Base-by-base conservation (phyloP, 2,888 invertebrate species). In the Nephrocerus scutellatus region DNA sequence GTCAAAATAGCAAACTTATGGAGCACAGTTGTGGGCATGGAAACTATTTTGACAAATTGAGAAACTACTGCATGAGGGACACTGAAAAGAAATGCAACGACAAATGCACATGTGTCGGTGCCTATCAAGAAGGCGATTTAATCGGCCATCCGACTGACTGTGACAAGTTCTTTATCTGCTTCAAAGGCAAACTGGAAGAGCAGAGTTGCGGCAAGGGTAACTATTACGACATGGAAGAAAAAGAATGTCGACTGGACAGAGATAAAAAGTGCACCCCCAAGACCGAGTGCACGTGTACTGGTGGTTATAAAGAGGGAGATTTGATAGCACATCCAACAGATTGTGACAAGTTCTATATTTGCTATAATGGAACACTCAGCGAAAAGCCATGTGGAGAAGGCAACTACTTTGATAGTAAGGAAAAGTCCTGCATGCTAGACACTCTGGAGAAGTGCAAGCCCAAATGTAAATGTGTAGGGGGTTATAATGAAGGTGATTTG, bases 131-230 rank as follows among this genome's bases (percentile, higher is more conserved):
- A 5, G 62, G 62, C 4, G 38, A 44, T 3, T 43, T 53, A 6
- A 33, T 50, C 2, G 10, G 44, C 0, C 49, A 57, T 44, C 50
- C 56, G 8, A 50, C 32, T 1, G 52, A 51, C 2, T 62, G 62
- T 36, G 52, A 43, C 6, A 50, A 48, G 32, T 63, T 50, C 26
- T 53, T 52, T 23, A 43, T 58, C 4, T 63, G 62, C 19, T 20
- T 36, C 7, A 39, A 53, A 16, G 48, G 55, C 1, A 30, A 52
- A 9, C 41, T 59, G n/a, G 15, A 52, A 4, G 43, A 49, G 9
- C 48, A 55, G 5, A 38, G 47, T 15, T 63, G 63, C 20, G 62
- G 60, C 4, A 38, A 36, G 3, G 60, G 62, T 8, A 13, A 2
- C 37, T 6, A 13, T 28, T 4, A 5, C 34, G 6, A n/a, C 33